Base-by-base conservation (phyloP, 1,140 invertebrate genomes). In the Stenopsyche tienmushanensis region DNA sequence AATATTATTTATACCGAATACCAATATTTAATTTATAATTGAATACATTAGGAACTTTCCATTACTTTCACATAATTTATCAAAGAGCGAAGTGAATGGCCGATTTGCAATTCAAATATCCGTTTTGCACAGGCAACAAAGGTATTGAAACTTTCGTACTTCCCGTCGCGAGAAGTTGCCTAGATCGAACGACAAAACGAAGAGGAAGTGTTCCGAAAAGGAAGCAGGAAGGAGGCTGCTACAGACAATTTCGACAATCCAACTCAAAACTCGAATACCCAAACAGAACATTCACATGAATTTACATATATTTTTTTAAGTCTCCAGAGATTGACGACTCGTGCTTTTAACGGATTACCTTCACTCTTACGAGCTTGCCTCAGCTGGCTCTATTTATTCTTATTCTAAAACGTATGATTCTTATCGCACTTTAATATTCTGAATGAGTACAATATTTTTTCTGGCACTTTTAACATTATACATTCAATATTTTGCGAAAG, bases 31-130 rank as follows among this genome's bases (percentile, higher is more conserved):
- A 65, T 65, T 62, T 69, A 62, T 69, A 62, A 69, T 69, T 65
- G 62, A 69, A 69, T 69, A 65, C 42, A 67, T 57, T 64, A 57
- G 23, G 21, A 54, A 50, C 57, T 64, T 62, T 62, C 55, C 57
- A 60, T 60, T 64, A 68, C 62, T 68, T 62, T 64, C 63, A 55
- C 62, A 62, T 69, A 69, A 69, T 69, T 69, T 69, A 69, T 69
- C 67, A 69, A 69, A 69, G 63, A 57, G 62, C 24, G 63, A 65
- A 68, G 54, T 69, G 67, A 69, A 69, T 62, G 62, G 62, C 45
- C 50, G 50, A 69, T 69, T 69, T 69, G 67, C 67, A 69, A 69
- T 69, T 69, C 63, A 69, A 69, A 69, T 68, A 58, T 57, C 26
- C 57, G 42, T 47, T 45, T 21, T 58, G 25, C 17, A 45, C 17